Base-by-base conservation (phyloP, 2,888 invertebrate species). In the Melanargia galathea region DNA sequence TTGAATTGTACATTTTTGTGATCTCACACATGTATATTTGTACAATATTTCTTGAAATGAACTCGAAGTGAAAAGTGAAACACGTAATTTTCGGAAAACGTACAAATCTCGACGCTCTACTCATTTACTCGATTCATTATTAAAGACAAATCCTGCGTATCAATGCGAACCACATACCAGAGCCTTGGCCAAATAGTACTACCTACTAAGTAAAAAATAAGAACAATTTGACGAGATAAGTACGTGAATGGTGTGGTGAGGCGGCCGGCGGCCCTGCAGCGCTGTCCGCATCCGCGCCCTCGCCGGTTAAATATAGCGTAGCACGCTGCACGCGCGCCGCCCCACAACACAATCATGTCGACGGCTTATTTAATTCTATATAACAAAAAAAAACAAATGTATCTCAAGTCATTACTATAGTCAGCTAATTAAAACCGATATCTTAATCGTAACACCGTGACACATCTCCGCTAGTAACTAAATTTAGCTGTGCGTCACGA, bases 231-330 rank as follows among this genome's bases (percentile, higher is more conserved):
- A 58, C 60, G 51, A 56, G 56, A 68, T 64, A 59, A 62, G 55
- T 55, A 58, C 78, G 79, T 84, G 82, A 82, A 84, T 84, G 84
- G 80, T 82, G 75, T 65, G 77, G n/a, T n/a, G n/a, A n/a, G 75
- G 77, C 75, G 76, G 77, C n/a, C n/a, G 74, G 74, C 77, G 79
- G 82, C 81, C 84, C 81, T 81, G 75, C 75, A 69, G 74, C 75
- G 68, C 71, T 56, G 65, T 74, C 75, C 77, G 74, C 75, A 76
- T 78, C 73, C 77, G 78, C 84, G 84, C 86, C 87, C 88, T 90
- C 88, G 88, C 84, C 68, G 79, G 78, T 80, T 90, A 90, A 82
- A 89, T 89, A 84, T 90, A 90, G 90, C 84, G 74, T 83, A 77
- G 85, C 88, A 84, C 83, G 86, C 87, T 82, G 79, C 84, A 83